Evolutionary conservation across 2,797 vertebrate species (phyloP).

Genomic region (Ptychobarbus kaznakovi): DNA sequence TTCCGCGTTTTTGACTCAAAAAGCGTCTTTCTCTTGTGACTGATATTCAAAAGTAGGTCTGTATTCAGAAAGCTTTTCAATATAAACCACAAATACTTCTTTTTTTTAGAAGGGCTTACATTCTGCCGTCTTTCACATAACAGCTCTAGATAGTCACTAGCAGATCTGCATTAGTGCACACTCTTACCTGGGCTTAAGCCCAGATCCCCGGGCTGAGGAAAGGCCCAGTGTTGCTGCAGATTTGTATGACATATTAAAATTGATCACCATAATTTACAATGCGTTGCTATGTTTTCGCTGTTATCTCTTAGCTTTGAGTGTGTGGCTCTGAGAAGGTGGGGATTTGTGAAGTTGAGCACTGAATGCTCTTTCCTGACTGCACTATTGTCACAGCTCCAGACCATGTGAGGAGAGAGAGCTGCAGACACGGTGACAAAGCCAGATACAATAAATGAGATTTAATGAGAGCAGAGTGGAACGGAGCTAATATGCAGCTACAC

Average conservation of each 20-base stretch:
- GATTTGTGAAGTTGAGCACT: background rate
- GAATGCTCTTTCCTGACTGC: background rate
- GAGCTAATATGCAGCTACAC: background rate
- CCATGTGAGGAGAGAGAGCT: background rate
- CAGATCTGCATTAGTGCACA: background rate
- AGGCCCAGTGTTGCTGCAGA: background rate
- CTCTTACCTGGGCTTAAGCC: constrained; percentile 2
- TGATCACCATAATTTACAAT: background rate
- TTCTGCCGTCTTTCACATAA: constrained; percentile 11
- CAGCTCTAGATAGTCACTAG: constrained; percentile 15
- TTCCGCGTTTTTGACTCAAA: background rate
- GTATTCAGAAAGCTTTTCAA: background rate
- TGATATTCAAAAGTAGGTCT: background rate
- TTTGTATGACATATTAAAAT: constrained; percentile 11
- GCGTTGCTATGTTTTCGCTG: background rate
- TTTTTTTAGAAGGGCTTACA: background rate
- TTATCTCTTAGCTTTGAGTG: background rate
- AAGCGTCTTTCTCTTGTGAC: background rate
- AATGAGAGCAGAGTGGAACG: background rate
- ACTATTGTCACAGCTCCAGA: background rate
- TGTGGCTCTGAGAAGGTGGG: background rate
- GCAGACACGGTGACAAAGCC: background rate
- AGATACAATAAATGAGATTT: background rate
- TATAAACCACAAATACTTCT: background rate
- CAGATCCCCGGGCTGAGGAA: background rate